phyloP scores from a whole-genome alignment of 64 coral and sea anemone species.

The Acropora tenuis region DNA sequence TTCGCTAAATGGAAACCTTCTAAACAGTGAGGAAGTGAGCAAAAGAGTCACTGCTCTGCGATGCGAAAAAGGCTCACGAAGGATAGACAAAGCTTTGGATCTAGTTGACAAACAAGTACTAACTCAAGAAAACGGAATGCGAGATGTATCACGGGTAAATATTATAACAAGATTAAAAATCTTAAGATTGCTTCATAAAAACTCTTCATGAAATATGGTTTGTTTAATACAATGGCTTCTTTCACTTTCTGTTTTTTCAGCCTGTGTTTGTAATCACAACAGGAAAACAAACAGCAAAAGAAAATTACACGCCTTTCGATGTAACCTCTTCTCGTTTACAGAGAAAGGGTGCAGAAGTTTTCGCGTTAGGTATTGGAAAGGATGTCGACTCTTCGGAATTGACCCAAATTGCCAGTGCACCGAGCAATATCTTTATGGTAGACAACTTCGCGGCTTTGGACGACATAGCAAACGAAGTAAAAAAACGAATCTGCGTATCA shows the following conservation, averaged over 20 bases:
- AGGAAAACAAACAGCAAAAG: conserved; percentile 19
- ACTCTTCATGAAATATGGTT: no score
- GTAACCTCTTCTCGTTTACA: background rate
- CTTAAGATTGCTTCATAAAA: no score
- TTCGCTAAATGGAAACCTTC: conserved; percentile 1
- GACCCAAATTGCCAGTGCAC: background rate
- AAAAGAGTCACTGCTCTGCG: background rate
- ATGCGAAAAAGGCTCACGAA: conserved; percentile 35
- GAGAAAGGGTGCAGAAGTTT: conserved; percentile 27
- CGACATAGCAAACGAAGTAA: background rate
- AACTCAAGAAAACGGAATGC: conserved; percentile 13
- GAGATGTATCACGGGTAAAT: conserved; percentile 47
- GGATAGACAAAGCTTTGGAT: conserved; percentile 55
- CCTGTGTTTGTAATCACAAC: conserved; percentile 49
- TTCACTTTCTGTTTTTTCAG: background rate
- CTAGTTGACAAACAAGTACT: conserved; percentile 32
- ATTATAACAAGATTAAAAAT: no score
- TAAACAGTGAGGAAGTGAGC: background rate
- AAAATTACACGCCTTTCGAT: background rate
- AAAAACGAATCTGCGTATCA: background rate
- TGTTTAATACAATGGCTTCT: no score
- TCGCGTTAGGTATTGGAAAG: conserved; percentile 36
- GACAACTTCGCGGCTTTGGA: conserved; percentile 26
- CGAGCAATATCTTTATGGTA: conserved; percentile 4
- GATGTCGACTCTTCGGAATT: background rate